Conservation (phyloP, 1,140 invertebrate genomes). For the Drosophila tropicalis region DNA sequence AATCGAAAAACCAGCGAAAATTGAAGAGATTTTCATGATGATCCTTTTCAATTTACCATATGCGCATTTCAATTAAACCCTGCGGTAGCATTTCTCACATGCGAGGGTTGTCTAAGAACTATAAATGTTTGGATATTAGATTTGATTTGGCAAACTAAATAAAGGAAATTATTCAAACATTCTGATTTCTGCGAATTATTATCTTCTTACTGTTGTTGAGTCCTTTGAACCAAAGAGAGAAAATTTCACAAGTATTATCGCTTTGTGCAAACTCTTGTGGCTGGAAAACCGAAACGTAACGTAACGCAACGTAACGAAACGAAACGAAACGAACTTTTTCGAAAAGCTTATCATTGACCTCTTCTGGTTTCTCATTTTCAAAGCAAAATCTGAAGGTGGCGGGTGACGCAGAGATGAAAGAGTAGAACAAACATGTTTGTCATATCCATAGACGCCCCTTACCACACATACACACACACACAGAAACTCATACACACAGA, state of each 20-base stretch:
- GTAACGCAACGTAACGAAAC: neutral
- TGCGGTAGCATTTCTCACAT: neutral
- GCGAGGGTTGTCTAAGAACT: neutral
- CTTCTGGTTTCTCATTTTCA: constrained; percentile 11
- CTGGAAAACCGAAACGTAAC: neutral
- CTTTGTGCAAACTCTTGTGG: neutral
- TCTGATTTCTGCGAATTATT: too few species aligned
- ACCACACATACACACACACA: neutral
- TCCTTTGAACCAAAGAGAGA: too few species aligned
- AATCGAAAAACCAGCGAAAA: neutral
- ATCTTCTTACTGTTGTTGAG: too few species aligned
- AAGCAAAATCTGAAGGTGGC: neutral
- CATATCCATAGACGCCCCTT: neutral
- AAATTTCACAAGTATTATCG: too few species aligned
- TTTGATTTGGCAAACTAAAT: too few species aligned
- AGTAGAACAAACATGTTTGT: constrained; percentile 8
- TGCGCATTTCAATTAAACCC: constrained; percentile 3
- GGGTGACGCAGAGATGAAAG: neutral
- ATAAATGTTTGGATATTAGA: neutral
- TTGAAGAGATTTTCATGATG: constrained; percentile 2
- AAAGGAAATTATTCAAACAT: too few species aligned
- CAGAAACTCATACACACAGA: constrained; percentile 7
- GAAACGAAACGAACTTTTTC: neutral
- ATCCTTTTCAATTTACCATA: constrained; percentile 9
- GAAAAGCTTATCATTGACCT: constrained; percentile 6